Conservation (phyloP, 2,888 invertebrate species). For the Ichneumoninae sp. region DNA sequence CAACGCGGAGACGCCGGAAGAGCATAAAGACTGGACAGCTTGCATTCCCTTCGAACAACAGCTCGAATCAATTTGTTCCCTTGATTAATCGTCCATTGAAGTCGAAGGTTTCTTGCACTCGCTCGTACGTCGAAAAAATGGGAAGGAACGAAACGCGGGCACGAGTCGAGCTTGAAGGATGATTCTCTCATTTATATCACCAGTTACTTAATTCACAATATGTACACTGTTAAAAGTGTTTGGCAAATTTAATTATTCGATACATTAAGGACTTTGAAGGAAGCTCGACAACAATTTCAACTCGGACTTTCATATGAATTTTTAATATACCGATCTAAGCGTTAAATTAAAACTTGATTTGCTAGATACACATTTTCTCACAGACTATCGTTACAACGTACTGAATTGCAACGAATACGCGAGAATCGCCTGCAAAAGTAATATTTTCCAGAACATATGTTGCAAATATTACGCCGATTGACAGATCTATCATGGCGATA, state of each 20-base stretch:
- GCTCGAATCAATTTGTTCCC: slow-evolving; percentile 63
- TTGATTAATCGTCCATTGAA: slow-evolving; percentile 66
- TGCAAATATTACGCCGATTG: slow-evolving; percentile 26
- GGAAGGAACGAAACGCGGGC: slow-evolving; percentile 26
- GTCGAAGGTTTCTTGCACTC: slow-evolving; percentile 50
- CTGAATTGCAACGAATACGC: neutral
- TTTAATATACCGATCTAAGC: no score
- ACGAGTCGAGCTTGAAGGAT: slow-evolving; percentile 50
- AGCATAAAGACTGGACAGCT: neutral
- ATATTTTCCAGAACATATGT: slow-evolving; percentile 29
- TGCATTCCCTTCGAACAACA: slow-evolving; percentile 20
- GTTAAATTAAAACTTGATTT: neutral
- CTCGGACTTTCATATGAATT: neutral
- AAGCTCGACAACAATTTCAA: neutral
- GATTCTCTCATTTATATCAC: slow-evolving; percentile 55
- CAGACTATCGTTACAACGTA: neutral
- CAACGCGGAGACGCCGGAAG: no score
- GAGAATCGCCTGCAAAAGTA: slow-evolving; percentile 12
- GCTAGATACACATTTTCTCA: neutral
- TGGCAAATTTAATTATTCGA: neutral
- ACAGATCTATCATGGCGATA: slow-evolving; percentile 61
- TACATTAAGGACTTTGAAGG: neutral
- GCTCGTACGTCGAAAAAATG: slow-evolving; percentile 35
- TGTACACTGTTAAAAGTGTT: neutral
- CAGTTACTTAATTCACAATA: slow-evolving; percentile 30